These are phyloP conservation scores for Parnassius orleans DNA, from an alignment of 2,888 invertebrate species.

Conservation along the genomic window DNA sequence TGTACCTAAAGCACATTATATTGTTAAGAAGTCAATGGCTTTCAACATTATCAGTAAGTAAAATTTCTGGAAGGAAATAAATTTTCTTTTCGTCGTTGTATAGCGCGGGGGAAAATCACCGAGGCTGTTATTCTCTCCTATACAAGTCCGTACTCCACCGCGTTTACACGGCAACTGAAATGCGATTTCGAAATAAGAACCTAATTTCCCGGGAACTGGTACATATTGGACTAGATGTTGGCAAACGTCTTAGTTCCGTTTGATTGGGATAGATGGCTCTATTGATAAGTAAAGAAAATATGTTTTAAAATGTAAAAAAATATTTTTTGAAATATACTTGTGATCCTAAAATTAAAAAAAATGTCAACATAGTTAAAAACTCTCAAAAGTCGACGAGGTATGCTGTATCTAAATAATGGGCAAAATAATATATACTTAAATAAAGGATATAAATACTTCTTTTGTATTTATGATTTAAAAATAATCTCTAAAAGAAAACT, in stretches of 20 bases:
- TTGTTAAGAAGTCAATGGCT: too few relatives aligned
- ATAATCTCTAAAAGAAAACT: too few relatives aligned
- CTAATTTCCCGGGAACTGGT: slow-evolving; percentile 58
- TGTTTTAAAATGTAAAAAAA: neutral
- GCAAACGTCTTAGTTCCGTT: slow-evolving; percentile 40
- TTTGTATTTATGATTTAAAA: too few relatives aligned
- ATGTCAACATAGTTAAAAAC: too few relatives aligned
- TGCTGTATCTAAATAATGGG: too few relatives aligned
- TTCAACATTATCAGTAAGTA: too few relatives aligned
- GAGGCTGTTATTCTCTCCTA: slow-evolving; percentile 2
- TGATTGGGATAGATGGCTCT: slow-evolving; percentile 39
- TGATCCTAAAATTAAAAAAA: too few relatives aligned
- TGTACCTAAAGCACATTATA: too few relatives aligned
- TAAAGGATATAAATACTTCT: too few relatives aligned
- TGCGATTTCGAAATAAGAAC: slow-evolving; percentile 54
- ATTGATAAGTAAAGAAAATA: slow-evolving; percentile 9
- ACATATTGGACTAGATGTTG: slow-evolving; percentile 46
- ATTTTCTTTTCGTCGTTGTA: neutral
- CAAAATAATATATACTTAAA: too few relatives aligned
- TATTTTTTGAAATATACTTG: neutral
- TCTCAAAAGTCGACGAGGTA: too few relatives aligned
- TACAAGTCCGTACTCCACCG: slow-evolving; percentile 39
- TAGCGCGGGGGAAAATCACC: slow-evolving; percentile 17
- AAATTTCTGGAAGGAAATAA: too few relatives aligned
- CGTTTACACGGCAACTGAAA: slow-evolving; percentile 57